Evolutionary conservation across 1,140 invertebrate genomes (phyloP), one percentile per base, ranked within the genome.

Genomic region (Cydia fagiglandana): DNA sequence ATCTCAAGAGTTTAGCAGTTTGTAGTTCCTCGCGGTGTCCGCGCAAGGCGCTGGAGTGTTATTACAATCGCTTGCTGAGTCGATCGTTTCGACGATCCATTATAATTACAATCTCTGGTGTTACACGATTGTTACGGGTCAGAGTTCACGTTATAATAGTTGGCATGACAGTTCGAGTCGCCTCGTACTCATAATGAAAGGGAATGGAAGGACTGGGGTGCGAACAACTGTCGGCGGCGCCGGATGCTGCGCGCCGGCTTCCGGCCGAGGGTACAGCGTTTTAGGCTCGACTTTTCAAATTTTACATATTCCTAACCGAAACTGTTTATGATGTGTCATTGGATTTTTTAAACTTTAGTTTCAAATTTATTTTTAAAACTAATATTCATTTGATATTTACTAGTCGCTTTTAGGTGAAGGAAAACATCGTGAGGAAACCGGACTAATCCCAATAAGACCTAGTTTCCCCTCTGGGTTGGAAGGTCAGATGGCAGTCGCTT

Each of bases 201-300:
- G n/a, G 50, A 24, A 61, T 61, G 17, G 17, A 20, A 61, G 6
- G 56, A 84, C 83, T 87, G 82, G 85, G 81, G 87, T 81, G 89
- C 84, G 84, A 87, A 86, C 87, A 86, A 85, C 86, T 85, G 87
- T 85, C 79, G 75, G 41, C 70, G 77, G 78, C 85, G 79, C 75
- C 86, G 90, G 90, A 92, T 88, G 82, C 83, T 84, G 84, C 87
- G 86, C 87, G 88, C 81, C 86, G 83, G 81, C 83, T 86, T 91
- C 90, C 90, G 89, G 82, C 80, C 85, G 78, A 80, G 68, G 78
- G 84, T 88, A 86, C 81, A 80, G 78, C 80, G 81, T 81, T 53
- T 64, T 50, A 66, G 70, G 84, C 85, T 86, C 79, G 73, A 78
- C 73, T 79, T 81, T 84, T 83, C 75, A 77, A 68, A 76, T 73